Base-by-base conservation (phyloP, 64 coral and sea anemone species). In the Pocillopora verrucosa region DNA sequence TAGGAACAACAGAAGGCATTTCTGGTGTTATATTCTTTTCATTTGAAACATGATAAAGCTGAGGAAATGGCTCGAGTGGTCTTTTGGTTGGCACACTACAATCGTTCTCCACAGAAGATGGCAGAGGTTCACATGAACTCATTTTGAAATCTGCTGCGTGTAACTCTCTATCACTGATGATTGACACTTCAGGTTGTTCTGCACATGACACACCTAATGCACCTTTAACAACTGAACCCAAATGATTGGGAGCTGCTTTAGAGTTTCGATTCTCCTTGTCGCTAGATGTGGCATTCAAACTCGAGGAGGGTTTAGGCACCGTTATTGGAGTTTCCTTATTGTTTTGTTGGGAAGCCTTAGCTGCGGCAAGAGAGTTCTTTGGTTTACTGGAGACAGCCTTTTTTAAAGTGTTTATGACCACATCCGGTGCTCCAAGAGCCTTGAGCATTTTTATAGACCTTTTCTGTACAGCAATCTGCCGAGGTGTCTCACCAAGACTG, bases 391-490 rank as follows among this genome's bases (percentile, higher is more conserved):
- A 2, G n/a, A 36, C 37, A 72, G 65, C 65, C 34, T 85, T 85
- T 56, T 85, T 51, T 19, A 85, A 19, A 72, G 37, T 85, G 34
- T 56, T 68, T 0, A 85, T 70, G 0, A 85, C 63, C 56, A 85
- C 19, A 72, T 51, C 82, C 4, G 82, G 82, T 24, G 82, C 82
- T 11, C 82, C 82, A 10, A 85, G n/a, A 22, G 37, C 36, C 68
- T 65, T 70, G 0, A 85, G 82, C 20, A 85, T 57, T 85, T 72
- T 5, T 13, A 70, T 16, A 16, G 82, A 85, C 36, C 65, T 85
- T 45, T 72, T 72, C 72, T 85, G 63, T 56, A 85, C 64, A 58
- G 82, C 82, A 65, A 85, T n/a, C 20, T 85, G 63, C 70, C 82
- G 82, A 26, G 82, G 82, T 0, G 64, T 72, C 38, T 85, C 56